Conservation (phyloP, 2,888 invertebrate genomes). For the Hemaris fuciformis region DNA sequence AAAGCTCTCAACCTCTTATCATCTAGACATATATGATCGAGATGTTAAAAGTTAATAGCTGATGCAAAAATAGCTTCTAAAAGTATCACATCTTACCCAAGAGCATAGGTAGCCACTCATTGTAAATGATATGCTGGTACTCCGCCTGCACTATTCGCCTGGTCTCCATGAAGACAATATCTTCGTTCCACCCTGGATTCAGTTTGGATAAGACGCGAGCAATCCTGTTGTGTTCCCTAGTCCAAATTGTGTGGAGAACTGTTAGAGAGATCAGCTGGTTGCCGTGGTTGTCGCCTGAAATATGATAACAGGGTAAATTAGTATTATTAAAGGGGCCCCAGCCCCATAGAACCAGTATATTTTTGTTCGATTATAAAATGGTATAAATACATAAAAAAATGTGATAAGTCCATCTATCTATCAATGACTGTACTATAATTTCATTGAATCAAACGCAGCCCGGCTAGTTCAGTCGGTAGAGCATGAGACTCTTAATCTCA, state of each 20-base stretch:
- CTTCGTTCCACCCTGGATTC: conserved; percentile 89
- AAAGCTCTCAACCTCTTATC: too few species aligned
- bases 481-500: conserved; percentile 83
- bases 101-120: conserved; percentile 89
- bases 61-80: not conserved
- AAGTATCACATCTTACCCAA: conserved; percentile 76
- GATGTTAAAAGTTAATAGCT: not conserved
- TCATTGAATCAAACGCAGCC: conserved; percentile 34
- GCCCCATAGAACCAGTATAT: too few species aligned
- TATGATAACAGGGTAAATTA: not conserved
- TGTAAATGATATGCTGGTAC: conserved; percentile 89
- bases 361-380: too few species aligned
- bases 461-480: conserved; percentile 78
- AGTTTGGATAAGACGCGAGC: conserved; percentile 82
- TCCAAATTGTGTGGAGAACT: conserved; percentile 86
- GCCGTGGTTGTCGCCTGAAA: conserved; percentile 86
- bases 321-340: too few species aligned
- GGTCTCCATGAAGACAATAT: conserved; percentile 87
- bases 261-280: conserved; percentile 90
- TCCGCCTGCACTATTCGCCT: conserved; percentile 88
- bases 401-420: too few species aligned
- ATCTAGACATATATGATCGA: not conserved
- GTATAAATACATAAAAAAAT: too few species aligned
- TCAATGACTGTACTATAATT: too few species aligned
- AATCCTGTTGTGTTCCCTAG: conserved; percentile 91